Conservation (phyloP, 2,113 vertebrate species). For the Lipophrys pholis region DNA sequence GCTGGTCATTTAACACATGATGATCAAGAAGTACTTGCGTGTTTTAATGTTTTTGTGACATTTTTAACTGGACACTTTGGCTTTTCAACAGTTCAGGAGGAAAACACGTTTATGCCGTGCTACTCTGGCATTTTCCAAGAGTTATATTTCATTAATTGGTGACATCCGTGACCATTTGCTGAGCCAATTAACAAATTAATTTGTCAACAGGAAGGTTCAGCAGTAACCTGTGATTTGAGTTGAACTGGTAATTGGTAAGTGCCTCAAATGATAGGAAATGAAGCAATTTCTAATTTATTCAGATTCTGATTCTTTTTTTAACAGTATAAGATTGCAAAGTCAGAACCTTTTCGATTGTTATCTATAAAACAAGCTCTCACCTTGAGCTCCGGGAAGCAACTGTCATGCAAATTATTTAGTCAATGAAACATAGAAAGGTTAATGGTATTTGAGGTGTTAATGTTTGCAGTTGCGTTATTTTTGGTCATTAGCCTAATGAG, state of each 20-base stretch:
- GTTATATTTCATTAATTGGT: too few species aligned
- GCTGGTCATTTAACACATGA: too few species aligned
- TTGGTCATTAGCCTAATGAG: too few species aligned
- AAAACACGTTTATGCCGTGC: too few species aligned
- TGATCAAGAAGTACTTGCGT: too few species aligned
- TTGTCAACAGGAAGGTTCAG: neutral
- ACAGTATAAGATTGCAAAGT: neutral
- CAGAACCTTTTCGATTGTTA: neutral
- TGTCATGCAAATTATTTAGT: neutral
- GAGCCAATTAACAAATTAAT: neutral
- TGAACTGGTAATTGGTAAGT: neutral
- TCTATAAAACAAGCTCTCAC: too few species aligned
- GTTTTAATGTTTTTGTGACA: too few species aligned
- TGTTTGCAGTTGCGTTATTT: neutral
- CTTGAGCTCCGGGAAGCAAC: neutral
- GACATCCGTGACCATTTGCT: too few species aligned
- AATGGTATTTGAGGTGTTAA: neutral
- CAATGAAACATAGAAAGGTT: neutral
- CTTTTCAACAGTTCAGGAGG: too few species aligned
- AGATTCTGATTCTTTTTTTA: neutral
- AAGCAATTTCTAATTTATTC: neutral
- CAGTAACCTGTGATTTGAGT: neutral
- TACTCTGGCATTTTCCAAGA: too few species aligned
- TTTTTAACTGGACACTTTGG: too few species aligned
- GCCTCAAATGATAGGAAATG: neutral